A percentile compares a stretch with the other conserved stretches of the same genome.
Conservation (phyloP, 2,888 invertebrate species). For the Polydesmus complanatus region DNA sequence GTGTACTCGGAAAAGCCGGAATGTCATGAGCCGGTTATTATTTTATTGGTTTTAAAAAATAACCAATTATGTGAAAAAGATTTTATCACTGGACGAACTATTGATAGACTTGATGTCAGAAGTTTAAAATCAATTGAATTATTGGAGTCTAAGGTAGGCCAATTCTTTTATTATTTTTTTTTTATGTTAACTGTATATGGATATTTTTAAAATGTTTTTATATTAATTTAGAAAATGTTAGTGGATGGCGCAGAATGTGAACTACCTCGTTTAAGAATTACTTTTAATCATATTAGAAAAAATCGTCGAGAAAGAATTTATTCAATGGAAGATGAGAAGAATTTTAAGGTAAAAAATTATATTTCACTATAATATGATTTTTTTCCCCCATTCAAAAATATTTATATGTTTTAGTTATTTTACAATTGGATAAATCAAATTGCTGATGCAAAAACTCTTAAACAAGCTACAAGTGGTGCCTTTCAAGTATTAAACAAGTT, state of each 20-base stretch:
- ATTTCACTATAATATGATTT: background rate
- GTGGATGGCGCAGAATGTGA: slow-evolving; percentile 1
- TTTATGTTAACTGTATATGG: no score
- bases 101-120: slow-evolving; percentile 10
- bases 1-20: slow-evolving; percentile 12
- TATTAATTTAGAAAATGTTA: background rate
- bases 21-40: background rate
- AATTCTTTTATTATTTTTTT: no score
- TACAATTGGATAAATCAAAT: slow-evolving; percentile 1
- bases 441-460: slow-evolving; percentile 10
- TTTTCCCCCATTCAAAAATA: background rate
- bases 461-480: slow-evolving; percentile 12
- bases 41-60: slow-evolving; percentile 7
- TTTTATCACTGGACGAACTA: slow-evolving; percentile 8
- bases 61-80: slow-evolving; percentile 11
- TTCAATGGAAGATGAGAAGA: slow-evolving; percentile 11
- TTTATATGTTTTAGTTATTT: slow-evolving; percentile 11
- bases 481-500: slow-evolving; percentile 11
- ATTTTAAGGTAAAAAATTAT: slow-evolving; percentile 11
- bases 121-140: slow-evolving; percentile 10
- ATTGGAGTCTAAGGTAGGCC: background rate
- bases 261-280: slow-evolving; percentile 2
- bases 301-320: slow-evolving; percentile 16
- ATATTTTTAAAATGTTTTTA: no score
- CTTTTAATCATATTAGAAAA: slow-evolving; percentile 15